Evolutionary conservation across 2,113 vertebrate species (phyloP).

Genomic region (Bos indicus): DNA sequence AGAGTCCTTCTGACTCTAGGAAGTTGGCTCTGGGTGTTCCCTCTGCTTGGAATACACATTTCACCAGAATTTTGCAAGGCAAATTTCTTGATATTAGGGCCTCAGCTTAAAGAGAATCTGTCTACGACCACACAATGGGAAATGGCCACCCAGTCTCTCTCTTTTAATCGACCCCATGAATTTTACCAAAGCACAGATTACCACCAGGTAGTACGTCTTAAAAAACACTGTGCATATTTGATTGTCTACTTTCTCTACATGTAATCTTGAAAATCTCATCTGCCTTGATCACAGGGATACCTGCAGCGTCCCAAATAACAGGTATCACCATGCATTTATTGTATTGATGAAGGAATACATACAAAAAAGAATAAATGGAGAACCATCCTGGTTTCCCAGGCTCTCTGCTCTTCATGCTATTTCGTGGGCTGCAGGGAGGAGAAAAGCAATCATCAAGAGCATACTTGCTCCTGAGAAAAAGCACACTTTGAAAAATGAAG

Average conservation of each 20-base stretch:
- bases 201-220: background rate
- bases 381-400: background rate
- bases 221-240: background rate
- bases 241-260: background rate
- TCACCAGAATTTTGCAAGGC: background rate
- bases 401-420: conserved; percentile 31
- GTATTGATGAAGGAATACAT: conserved; percentile 36
- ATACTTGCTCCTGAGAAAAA: conserved; percentile 43
- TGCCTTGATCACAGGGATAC: background rate
- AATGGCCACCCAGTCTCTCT: background rate
- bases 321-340: background rate
- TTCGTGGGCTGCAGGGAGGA: conserved; percentile 44
- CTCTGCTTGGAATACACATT: background rate
- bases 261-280: background rate
- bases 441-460: conserved; percentile 54
- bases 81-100: background rate
- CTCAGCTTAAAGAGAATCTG: background rate
- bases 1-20: background rate
- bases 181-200: background rate
- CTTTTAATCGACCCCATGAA: background rate
- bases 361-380: conserved; percentile 11
- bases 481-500: conserved; percentile 66
- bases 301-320: background rate
- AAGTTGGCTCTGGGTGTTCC: rapidly evolving
- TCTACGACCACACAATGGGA: background rate